Conservation (phyloP, 2,888 invertebrate species). For the Incurvaria masculella region DNA sequence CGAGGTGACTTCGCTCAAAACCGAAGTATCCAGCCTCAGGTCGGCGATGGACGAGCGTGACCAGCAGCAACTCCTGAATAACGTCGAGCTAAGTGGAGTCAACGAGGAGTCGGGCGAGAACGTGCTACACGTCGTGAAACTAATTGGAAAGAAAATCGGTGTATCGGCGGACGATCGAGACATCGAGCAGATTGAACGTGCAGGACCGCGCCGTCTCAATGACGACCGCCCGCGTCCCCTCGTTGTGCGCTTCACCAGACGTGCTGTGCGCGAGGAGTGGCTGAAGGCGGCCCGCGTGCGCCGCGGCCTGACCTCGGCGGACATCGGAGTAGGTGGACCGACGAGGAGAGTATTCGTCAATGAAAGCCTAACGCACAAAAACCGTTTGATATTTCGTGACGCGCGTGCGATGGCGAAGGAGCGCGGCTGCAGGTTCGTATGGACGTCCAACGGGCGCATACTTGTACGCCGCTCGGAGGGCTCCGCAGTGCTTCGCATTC, state of each 20-base stretch:
- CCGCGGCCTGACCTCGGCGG: neutral
- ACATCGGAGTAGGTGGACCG: constrained; percentile 1
- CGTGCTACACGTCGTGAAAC: no score
- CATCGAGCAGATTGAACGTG: no score
- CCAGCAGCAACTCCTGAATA: no score
- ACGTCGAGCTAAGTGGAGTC: no score
- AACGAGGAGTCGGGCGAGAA: no score
- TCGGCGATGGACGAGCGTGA: no score
- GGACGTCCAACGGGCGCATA: constrained; percentile 3
- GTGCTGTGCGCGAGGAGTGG: constrained; percentile 1
- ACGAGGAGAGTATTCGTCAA: constrained; percentile 5
- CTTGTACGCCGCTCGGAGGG: neutral
- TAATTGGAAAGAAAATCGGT: no score
- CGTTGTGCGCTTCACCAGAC: neutral
- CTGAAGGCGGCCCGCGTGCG: neutral
- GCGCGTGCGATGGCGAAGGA: neutral
- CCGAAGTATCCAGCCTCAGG: no score
- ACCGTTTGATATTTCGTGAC: constrained; percentile 3
- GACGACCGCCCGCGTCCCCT: neutral
- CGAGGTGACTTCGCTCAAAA: no score
- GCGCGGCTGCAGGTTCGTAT: neutral
- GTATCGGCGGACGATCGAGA: no score
- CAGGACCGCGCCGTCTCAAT: no score
- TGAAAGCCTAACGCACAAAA: constrained; percentile 4
- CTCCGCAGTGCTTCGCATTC: no score